A percentile compares a stretch with the other conserved stretches of the same genome.
Evolutionary conservation across 1,140 invertebrate species (phyloP).

Genomic region (Danaus melanippus): DNA sequence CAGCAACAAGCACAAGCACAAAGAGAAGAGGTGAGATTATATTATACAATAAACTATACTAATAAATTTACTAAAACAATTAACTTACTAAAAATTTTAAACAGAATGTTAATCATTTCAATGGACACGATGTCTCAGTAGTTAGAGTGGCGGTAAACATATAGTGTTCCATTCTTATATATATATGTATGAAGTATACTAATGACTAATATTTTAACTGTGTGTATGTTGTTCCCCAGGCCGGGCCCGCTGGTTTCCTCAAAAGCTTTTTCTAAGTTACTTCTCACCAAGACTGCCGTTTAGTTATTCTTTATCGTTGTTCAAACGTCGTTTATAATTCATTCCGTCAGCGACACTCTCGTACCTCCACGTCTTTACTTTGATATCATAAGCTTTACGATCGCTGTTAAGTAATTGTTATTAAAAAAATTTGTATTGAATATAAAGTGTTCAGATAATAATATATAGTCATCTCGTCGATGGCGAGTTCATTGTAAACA

Average conservation of each 20-base stretch:
- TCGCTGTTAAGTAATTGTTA: constrained; percentile 59
- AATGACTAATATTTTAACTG: constrained; percentile 48
- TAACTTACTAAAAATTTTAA: too few relatives aligned
- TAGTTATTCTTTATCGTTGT: constrained; percentile 62
- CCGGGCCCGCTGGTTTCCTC: constrained; percentile 88
- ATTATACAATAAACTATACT: neutral
- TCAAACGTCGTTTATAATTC: constrained; percentile 46
- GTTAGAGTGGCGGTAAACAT: too few relatives aligned
- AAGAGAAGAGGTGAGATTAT: constrained; percentile 71
- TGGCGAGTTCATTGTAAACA: constrained; percentile 44
- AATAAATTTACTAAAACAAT: neutral
- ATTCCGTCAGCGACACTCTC: constrained; percentile 44
- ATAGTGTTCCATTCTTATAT: too few relatives aligned
- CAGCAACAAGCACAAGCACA: constrained; percentile 81
- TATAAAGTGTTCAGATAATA: constrained; percentile 68
- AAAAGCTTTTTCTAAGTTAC: constrained; percentile 90
- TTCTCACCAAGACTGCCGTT: constrained; percentile 69
- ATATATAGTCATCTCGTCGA: constrained; percentile 28
- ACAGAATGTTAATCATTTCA: too few relatives aligned
- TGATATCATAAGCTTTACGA: constrained; percentile 53
- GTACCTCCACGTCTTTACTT: constrained; percentile 51
- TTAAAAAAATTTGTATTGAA: constrained; percentile 53
- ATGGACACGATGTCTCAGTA: too few relatives aligned
- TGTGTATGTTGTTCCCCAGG: constrained; percentile 66
- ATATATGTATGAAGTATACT: constrained; percentile 17